Base-by-base conservation (phyloP, 2,797 vertebrate species). In the Sebastes wilsoni region DNA sequence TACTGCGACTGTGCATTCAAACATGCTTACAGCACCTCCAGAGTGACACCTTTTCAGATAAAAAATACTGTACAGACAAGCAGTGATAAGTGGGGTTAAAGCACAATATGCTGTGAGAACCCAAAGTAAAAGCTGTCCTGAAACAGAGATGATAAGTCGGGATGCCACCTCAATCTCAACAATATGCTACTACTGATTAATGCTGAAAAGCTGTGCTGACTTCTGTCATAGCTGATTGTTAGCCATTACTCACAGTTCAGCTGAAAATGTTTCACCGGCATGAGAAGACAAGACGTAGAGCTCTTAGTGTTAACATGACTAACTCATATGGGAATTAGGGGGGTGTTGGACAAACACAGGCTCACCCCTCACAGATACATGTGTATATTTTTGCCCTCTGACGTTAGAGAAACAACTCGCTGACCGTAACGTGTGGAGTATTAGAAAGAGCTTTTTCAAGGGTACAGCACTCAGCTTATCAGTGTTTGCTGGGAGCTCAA, bases 301-400 rank as follows among this genome's bases (percentile, higher is more conserved):
- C 65, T 75, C 49, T 72, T 38, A 25, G 75, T 72, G 80, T 77
- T 74, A 85, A 90, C 67, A 80, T 90, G 90, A 92, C 78, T 56
- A 58, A 83, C 87, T 88, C 85, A 76, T 82, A 69, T 68, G 85
- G 80, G 86, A 92, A 90, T 85, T 49, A 8, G 46, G 46, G 46
- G 46, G 46, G 36, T 27, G 52, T 52, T 74, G 56, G 81, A 81
- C 61, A 52, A 49, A 84, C 72, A 46, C 10, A n/a, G 56, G 9
- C 67, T 74, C 42, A 5, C 27, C n/a, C 20, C 62, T 66, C 32
- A 87, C 77, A 66, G 30, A 85, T 36, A 66, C 9, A 66, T 49
- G 56, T 54, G 55, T 59, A 52, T 82, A 78, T 70, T 84, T 91
- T 66, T 69, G 75, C 70, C 70, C 18, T 66, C 46, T 72, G 78